Evolutionary conservation across 1,140 invertebrate genomes (phyloP), one percentile per base, ranked within the genome.

Genomic region (Dolichoris vasculosae): DNA sequence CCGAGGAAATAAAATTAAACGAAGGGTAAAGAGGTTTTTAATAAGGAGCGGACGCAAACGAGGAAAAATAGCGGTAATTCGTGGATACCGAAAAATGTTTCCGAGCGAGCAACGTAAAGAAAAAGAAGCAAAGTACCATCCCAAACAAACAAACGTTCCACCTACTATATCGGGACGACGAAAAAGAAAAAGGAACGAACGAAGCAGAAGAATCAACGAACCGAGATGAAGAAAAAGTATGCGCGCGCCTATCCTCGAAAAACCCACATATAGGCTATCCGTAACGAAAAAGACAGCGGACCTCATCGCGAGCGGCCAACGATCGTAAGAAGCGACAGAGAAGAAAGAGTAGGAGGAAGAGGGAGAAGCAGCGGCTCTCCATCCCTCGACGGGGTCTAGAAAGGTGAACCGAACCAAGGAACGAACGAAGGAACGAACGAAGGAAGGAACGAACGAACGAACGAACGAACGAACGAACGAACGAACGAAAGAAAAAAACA

Each of bases 401-500:
- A 63, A 59, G 71, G 51, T 75, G 40, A 71, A 64, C 43, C 59
- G 40, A 82, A 69, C n/a, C 67, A 79, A 46, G 87, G n/a, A 46
- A 48, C 43, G 67, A 35, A 81, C 79, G 83, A 79, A 46, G 87
- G n/a, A 46, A 48, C 43, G 67, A 35, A 81, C 79, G 51, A 63
- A 63, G 43, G 71, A 38, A 59, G 40, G 63, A 64, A 38, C 59
- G 40, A 82, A 69, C n/a, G 73, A 79, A 46, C 86, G n/a, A 46
- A 48, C 43, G 67, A 35, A 81, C 79, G 83, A 90, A n/a, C n/a
- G 83, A 63, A 80, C 81, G 84, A 84, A 63, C 35, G 82, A 83
- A 35, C 76, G 38, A 87, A 78, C 6, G 59, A 64, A 17, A 87
- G 69, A 32, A 85, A 89, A 90, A 90, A 89, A 90, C 71, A 82